Base-by-base conservation (phyloP, 2,888 invertebrate genomes). In the Dryobota labecula region DNA sequence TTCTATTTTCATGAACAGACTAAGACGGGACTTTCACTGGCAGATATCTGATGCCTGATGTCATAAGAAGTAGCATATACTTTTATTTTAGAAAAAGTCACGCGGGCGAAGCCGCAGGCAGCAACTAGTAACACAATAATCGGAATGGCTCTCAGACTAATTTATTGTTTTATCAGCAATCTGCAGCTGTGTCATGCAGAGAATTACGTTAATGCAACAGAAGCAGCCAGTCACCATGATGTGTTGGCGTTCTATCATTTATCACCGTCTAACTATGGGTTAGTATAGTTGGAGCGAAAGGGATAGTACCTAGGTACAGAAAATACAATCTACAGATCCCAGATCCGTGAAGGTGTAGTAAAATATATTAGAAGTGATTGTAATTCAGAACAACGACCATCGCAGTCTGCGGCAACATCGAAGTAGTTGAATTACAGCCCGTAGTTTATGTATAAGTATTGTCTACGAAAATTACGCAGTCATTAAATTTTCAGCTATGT, bases 141-240 rank as follows among this genome's bases (percentile, higher is more conserved):
- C 41, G 51, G 8, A 71, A 71, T 65, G 45, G 62, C 64, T 76
- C 56, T 41, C 66, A 47, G 53, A 56, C 70, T 63, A 84, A 83
- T 84, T 57, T 76, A 74, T 78, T 82, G 77, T 60, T 64, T 67
- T 70, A 80, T 83, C 80, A 68, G 18, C 51, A 60, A 85, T 83
- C 82, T 75, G 53, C 33, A 73, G 84, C 83, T 78, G 82, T 69
- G 85, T 85, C 85, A 85, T 78, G 84, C 64, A 47, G 62, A 61
- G 76, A 71, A 82, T 81, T 80, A 82, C 78, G 71, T 66, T 83
- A 84, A 82, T 83, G 80, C 76, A 79, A 57, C 72, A 13, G 65
- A 71, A 72, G 18, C 20, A 30, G 70, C 78, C 51, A 75, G 78
- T 84, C 82, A 84, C 51, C 47, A 43, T 67, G 74, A 27, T 63